Evolutionary conservation across 2,113 vertebrate genomes (phyloP), one percentile per base, ranked within the genome.

Genomic region (Genyomyrus donnyi): DNA sequence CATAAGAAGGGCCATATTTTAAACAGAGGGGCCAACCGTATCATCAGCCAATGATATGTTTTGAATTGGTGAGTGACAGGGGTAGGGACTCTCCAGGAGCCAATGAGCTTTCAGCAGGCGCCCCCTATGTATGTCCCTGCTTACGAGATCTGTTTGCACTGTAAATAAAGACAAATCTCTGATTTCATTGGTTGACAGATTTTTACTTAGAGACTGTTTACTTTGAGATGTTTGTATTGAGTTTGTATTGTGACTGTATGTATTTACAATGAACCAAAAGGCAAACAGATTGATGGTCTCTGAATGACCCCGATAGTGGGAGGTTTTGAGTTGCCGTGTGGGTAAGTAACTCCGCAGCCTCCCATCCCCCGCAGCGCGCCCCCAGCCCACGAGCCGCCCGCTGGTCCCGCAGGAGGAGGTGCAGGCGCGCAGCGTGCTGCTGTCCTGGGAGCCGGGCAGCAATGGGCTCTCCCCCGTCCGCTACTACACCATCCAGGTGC

Each of bases 361-460:
- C 45, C 13, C 17, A 27, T 27, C 74, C 39, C 74, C 88, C 86
- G 50, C 95, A 99, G 98, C 95, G 77, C 98, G 96, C 56, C 98
- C 98, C 0, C 98, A 99, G 92, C 97, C 98, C 56, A 97, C 98
- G 0, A 97, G 98, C 94, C 97, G 96, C 49, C 98, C 97, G 0
- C 50, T 93, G 45, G 97, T 96, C 92, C 96, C 95, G 89, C 96
- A 96, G 92, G 95, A 96, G 89, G 94, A 96, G 66, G 96, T 96
- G 39, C 95, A 94, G 90, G 94, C 96, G 42, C 97, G 97, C 46
- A 96, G 94, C 8, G 98, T 98, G 93, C 94, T 99, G 92, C 95
- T 99, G 87, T 96, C 97, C 92, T 99, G 98, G 98, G 97, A 98
- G 95, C 97, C 98, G 0, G 98, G 98, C 93, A 98, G 98, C 2